Evolutionary conservation across 2,888 invertebrate genomes (phyloP), one percentile per base, ranked within the genome.

Genomic region (Dermolepida albohirtum): DNA sequence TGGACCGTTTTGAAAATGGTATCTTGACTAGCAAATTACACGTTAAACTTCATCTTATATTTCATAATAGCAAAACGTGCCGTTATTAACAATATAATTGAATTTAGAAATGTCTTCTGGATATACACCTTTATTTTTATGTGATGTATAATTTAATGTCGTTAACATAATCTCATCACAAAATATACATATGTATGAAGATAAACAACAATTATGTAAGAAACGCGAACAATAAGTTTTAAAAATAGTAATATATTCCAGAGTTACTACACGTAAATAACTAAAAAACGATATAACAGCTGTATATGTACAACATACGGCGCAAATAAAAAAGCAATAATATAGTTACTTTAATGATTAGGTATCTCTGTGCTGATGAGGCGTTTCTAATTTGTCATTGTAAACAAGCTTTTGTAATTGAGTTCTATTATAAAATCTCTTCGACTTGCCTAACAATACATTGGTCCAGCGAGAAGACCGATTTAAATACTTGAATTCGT

Each of bases 351-450:
- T 40, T 59, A 57, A 66, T 59, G 49, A 57, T 57, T 12, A 50
- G 66, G 66, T 57, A 57, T 54, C 27, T 57, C 17, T 66, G 40
- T 39, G 47, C 40, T 57, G 66, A 57, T 66, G 49, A 57, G 66
- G 40, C 57, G 66, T 66, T 66, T 66, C 49, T 66, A 57, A 66
- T 66, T 57, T 43, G 40, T 22, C 47, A 57, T 66, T 66, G 66
- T 57, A 66, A 66, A 49, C 66, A 40, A 57, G 47, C 29, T 44
- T 54, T 65, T 65, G 43, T 44, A 65, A 34, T 52, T 44, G 8
- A 17, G 52, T 52, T 54, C 43, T 52, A 65, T 65, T 65, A 65
- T 52, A 44, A 65, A 44, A 44, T 34, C 52, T n/a, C 54, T 64
- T 54, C 5, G 17, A 54, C 41, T 27, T 34, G 52, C 44, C n/a